Base-by-base conservation (phyloP, 2,113 vertebrate species). In the Microcebus griseorufus region DNA sequence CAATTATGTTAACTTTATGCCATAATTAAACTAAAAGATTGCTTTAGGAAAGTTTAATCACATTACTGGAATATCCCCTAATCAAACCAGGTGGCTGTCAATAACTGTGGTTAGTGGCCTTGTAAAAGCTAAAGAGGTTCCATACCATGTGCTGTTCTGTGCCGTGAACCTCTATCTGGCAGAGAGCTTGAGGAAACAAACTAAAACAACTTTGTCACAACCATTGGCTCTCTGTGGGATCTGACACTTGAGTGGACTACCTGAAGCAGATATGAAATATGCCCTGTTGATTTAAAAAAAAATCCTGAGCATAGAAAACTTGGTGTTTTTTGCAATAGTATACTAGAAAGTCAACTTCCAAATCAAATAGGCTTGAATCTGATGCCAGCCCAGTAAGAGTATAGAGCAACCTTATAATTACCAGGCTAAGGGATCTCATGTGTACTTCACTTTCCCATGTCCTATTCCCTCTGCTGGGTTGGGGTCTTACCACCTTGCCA, bases 21-120 rank as follows among this genome's bases (percentile, higher is more conserved):
- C 42, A 34, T 87, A 97, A 96, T 96, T 95, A 96, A 96, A 95
- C 65, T 67, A 82, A 96, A 85, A 85, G 65, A 78, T 90, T 64
- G 12, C 32, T 62, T 90, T 88, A 90, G 87, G 88, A 78, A 25
- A 85, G 25, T 94, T 97, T 90, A 92, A 97, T 96, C 80, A 90
- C 20, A 42, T 96, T 73, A 84, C 62, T 81, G 16, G 95, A 87
- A 60, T 86, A 81, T 75, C 22, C 37, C 32, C 69, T 17, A 87
- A 67, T 86, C 79, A 94, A 94, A 55, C 51, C 51, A 90, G 96
- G 88, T 96, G 14, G 32, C 37, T 93, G 53, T 76, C 6, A 29
- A 90, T 29, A 69, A 72, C 22, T 64, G 7, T 82, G n/a, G 39
- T 85, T 73, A 89, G 73, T 65, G 60, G 27, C 64, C 69, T 92